Evolutionary conservation across 2,113 vertebrate species (phyloP).

Genomic region (Myotis brandtii): DNA sequence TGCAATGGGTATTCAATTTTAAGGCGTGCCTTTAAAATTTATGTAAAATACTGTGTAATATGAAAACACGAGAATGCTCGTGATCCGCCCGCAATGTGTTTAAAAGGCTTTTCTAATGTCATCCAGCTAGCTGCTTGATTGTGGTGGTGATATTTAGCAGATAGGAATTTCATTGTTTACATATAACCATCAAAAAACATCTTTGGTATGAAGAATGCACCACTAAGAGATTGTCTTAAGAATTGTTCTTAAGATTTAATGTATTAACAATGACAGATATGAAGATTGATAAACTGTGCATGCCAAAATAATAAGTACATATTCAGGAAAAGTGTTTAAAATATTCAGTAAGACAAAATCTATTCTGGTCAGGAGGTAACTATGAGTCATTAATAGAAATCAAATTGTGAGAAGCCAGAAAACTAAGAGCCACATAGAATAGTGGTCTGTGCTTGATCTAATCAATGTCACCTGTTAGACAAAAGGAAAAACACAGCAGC

Average conservation of each 20-base stretch:
- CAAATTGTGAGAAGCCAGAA: not conserved
- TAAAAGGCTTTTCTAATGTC: not conserved
- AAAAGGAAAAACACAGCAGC: not conserved
- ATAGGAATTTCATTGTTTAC: not conserved
- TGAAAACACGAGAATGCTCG: too few relatives aligned
- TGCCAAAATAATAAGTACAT: slow-evolving; percentile 31
- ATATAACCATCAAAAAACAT: not conserved
- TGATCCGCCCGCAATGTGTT: too few relatives aligned
- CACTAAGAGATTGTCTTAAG: not conserved
- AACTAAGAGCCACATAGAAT: not conserved
- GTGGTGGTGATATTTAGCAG: not conserved
- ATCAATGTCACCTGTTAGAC: not conserved
- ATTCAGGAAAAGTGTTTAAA: not conserved
- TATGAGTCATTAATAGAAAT: not conserved
- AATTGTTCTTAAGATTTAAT: slow-evolving; percentile 31
- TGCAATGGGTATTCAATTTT: too few relatives aligned
- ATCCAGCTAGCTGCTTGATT: not conserved
- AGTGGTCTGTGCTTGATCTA: not conserved
- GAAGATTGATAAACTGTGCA: slow-evolving; percentile 1
- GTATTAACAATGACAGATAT: slow-evolving; percentile 2
- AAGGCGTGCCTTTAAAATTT: too few relatives aligned
- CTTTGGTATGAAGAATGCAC: not conserved
- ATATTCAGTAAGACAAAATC: not conserved
- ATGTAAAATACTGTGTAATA: too few relatives aligned
- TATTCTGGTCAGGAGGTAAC: not conserved